Base-by-base conservation (phyloP, 2,888 invertebrate genomes). In the Boloria selene region DNA sequence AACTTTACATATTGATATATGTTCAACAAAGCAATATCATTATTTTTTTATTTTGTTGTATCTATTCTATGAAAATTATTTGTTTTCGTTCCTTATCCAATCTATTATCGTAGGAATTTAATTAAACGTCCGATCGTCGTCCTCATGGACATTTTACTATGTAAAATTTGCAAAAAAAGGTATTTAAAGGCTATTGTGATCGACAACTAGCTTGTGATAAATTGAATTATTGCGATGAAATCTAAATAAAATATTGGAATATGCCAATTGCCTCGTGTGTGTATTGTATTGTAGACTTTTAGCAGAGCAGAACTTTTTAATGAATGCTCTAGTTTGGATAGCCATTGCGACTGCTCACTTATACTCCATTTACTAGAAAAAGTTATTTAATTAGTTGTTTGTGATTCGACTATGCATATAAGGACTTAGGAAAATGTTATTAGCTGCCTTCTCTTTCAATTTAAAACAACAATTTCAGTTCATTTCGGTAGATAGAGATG, bases 321-420 rank as follows among this genome's bases (percentile, higher is more conserved):
- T 70, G 70, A 70, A 70, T 65, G 65, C 62, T 71, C 67, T 63
- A 63, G 67, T 71, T 73, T 67, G 70, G 65, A 68, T 68, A 71
- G 70, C 70, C 69, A 70, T 68, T 73, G 68, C 70, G 65, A 67
- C 66, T 66, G 67, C 61, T 68, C 64, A 64, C 62, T 64, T 64
- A 62, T 52, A 67, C 60, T 70, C 59, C 62, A 62, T 52, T 67
- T 58, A 22, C 13, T 3, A 50, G 22, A 22, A 50, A 22, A 50
- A 50, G 50, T 50, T 22, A 50, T 50, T 22, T 18, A 13, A 50
- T 17, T 50, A 50, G 18, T 50, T 50, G 50, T 22, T 13, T 50
- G 18, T 22, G 50, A 22, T 50, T 22, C 5, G 4, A 50, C 13
- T 50, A 5, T 50, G 18, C 13, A 22, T 18, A 22, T 14, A 50